Percentiles rank a stretch among this genome's conserved stretches.
These are phyloP conservation scores for Telmatherina bonti DNA, from an alignment of 2,797 vertebrate genomes.

Conservation along the genomic window DNA sequence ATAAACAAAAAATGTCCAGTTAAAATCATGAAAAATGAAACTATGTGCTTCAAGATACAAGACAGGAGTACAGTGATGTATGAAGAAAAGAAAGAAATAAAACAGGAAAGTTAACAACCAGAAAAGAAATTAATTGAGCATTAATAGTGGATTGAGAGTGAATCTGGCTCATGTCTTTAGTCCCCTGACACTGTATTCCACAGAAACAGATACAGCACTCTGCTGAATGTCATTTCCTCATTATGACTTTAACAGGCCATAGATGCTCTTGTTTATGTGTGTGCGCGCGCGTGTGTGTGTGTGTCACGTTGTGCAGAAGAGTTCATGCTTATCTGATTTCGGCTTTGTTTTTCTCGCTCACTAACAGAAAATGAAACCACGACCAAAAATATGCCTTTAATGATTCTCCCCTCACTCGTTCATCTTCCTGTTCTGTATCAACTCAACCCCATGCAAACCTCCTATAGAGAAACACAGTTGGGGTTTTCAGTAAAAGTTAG, in stretches of 20 bases:
- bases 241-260: conserved; percentile 55
- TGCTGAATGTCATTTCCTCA: conserved; percentile 75
- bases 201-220: conserved; percentile 56
- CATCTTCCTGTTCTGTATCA: not conserved
- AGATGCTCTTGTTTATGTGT: conserved; percentile 28
- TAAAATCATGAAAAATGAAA: no score
- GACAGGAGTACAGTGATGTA: no score
- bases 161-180: conserved; percentile 46
- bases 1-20: no score
- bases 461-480: no score
- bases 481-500: no score
- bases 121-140: no score
- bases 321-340: conserved; percentile 13
- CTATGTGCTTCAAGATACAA: no score
- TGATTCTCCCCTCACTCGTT: not conserved
- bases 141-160: conserved; percentile 49
- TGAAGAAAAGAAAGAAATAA: no score
- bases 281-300: conserved; percentile 16
- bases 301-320: conserved; percentile 3
- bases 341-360: conserved; percentile 9
- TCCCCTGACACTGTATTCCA: conserved; percentile 51
- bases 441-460: not conserved
- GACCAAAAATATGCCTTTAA: not conserved
- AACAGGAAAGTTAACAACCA: no score
- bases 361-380: not conserved